Conservation (phyloP, 2,888 invertebrate species). For the Hydrotaea diabolus region DNA sequence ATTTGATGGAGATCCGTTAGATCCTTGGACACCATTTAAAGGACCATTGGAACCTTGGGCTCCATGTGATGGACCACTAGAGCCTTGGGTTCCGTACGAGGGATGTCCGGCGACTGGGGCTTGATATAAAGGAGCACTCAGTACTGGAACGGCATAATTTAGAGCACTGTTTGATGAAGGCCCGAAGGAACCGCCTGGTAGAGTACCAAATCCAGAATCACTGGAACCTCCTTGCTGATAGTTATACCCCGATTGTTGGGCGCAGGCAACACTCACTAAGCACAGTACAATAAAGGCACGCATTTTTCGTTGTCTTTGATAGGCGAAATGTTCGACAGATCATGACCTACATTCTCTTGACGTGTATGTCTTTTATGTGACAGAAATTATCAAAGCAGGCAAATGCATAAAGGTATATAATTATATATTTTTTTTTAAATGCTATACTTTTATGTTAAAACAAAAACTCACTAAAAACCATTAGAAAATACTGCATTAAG, state of each 20-base stretch:
- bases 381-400: too few species aligned
- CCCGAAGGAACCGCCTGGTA: slow-evolving; percentile 67
- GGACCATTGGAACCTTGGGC: slow-evolving; percentile 7
- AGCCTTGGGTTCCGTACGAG: slow-evolving; percentile 44
- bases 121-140: slow-evolving; percentile 50
- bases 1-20: slow-evolving; percentile 13
- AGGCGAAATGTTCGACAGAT: neutral
- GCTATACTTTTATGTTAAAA: too few species aligned
- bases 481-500: too few species aligned
- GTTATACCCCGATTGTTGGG: slow-evolving; percentile 69
- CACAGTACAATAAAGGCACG: slow-evolving; percentile 75
- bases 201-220: slow-evolving; percentile 66
- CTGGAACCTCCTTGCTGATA: slow-evolving; percentile 72
- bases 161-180: slow-evolving; percentile 71
- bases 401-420: too few species aligned
- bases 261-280: slow-evolving; percentile 73
- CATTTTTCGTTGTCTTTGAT: slow-evolving; percentile 68
- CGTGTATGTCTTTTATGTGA: neutral
- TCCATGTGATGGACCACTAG: slow-evolving; percentile 52
- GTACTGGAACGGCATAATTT: neutral
- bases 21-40: neutral
- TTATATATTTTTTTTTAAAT: too few species aligned
- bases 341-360: neutral
- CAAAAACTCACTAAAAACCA: too few species aligned
- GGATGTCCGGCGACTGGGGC: slow-evolving; percentile 46